Percentiles rank a stretch among this genome's conserved stretches.
Evolutionary conservation across 2,113 vertebrate species (phyloP).

Genomic region (Gymnarchus niloticus): DNA sequence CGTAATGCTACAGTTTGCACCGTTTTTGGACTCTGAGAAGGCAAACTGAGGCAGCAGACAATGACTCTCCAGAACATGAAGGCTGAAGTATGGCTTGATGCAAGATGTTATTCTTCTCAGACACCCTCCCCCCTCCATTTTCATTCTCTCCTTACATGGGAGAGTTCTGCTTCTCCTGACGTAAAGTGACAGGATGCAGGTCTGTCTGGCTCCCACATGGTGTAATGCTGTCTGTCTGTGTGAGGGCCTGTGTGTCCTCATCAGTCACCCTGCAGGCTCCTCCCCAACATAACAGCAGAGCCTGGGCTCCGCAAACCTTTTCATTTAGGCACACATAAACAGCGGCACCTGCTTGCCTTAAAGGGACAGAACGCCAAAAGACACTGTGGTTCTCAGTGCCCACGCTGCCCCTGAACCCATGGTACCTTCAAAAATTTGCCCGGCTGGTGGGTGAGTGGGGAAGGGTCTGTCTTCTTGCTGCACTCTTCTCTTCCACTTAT

Average conservation of each 20-base stretch:
- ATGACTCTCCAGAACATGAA: background rate
- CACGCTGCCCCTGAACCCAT: background rate
- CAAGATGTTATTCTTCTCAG: background rate
- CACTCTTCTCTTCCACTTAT: background rate
- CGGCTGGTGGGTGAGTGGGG: background rate
- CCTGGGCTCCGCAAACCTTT: background rate
- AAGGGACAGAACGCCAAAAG: background rate
- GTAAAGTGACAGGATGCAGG: background rate
- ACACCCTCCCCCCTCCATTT: background rate
- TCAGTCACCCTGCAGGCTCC: background rate
- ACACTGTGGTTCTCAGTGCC: background rate
- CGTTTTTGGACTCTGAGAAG: background rate
- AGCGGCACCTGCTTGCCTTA: background rate
- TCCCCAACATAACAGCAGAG: background rate
- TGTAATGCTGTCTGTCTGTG: background rate
- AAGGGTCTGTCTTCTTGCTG: too few species aligned
- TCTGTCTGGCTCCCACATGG: background rate
- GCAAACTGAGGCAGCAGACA: background rate
- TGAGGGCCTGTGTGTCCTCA: background rate
- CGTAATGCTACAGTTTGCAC: background rate
- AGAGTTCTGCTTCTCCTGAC: background rate
- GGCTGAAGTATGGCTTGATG: background rate
- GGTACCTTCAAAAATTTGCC: background rate
- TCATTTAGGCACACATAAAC: background rate
- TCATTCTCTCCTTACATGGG: conserved; percentile 14